These are phyloP conservation scores for Lagopus muta DNA, from an alignment of 2,113 vertebrate species.

Conservation along the genomic window DNA sequence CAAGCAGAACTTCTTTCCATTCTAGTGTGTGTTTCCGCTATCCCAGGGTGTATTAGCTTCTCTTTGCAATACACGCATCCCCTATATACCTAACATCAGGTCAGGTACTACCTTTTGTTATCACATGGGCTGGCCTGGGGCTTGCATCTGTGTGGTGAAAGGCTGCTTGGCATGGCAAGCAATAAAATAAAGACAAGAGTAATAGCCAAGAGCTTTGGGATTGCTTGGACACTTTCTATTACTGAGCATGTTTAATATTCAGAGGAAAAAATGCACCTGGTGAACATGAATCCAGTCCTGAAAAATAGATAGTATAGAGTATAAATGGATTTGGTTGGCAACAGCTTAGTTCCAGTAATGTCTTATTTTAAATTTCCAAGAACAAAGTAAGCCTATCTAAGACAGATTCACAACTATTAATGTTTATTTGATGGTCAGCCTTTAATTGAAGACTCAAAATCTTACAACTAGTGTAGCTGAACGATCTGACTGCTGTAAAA, in stretches of 20 bases:
- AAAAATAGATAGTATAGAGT: background rate
- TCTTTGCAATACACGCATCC: slow-evolving; percentile 74
- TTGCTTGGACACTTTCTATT: slow-evolving; percentile 78
- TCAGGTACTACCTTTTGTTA: slow-evolving; percentile 78
- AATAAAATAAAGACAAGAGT: background rate
- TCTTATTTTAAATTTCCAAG: slow-evolving; percentile 5
- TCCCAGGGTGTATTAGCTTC: slow-evolving; percentile 75
- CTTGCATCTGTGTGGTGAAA: slow-evolving; percentile 80
- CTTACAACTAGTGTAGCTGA: background rate
- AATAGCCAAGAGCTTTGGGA: slow-evolving; percentile 66
- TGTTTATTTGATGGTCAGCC: background rate
- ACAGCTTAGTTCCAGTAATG: background rate
- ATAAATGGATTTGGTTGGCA: slow-evolving; percentile 7
- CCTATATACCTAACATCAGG: slow-evolving; percentile 76
- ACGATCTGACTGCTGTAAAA: background rate
- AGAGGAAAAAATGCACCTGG: slow-evolving; percentile 55
- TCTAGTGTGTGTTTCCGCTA: slow-evolving; percentile 80
- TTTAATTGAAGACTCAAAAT: background rate
- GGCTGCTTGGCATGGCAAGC: slow-evolving; percentile 81
- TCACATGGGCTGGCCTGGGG: slow-evolving; percentile 75
- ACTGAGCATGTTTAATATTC: slow-evolving; percentile 87
- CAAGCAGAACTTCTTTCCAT: slow-evolving; percentile 78
- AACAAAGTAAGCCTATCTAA: background rate
- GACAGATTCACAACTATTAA: background rate
- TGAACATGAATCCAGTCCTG: background rate